Evolutionary conservation across 2,888 invertebrate species (phyloP), one percentile per base, ranked within the genome.

Genomic region (Vesta saturnalis): DNA sequence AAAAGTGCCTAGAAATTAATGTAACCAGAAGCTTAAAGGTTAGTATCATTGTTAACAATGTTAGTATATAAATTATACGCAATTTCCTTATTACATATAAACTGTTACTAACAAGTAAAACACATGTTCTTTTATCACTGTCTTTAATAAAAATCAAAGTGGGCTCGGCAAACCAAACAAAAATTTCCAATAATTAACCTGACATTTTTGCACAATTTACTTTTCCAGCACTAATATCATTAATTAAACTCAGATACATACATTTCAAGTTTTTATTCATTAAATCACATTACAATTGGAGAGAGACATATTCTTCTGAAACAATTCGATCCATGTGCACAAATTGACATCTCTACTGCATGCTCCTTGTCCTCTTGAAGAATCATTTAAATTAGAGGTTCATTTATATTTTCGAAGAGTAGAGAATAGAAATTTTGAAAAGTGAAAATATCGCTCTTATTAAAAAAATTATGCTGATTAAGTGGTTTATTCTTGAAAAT

Each of bases 351-450:
- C 57, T 3, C 8, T 19, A 16, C 2, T 67, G n/a, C 57, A 58
- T 12, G 57, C 67, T 1, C 49, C 49, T 43, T 58, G 21, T 12
- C 23, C 30, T 4, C 16, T 67, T 1, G 62, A 67, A 39, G 67
- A 67, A 52, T n/a, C 15, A 12, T 68, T 72, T n/a, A 64, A 67
- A 57, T 49, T 70, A 1, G 70, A 70, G 0, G 16, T 59, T 23
- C 16, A 70, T 4, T 14, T 70, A 3, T 61, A 60, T 52, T 72
- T 69, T 55, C 43, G 49, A 43, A 60, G 46, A 18, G 22, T 69
- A 21, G 52, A 57, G 1, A 3, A 1, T 62, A 1, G 54, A 67
- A 12, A 14, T 62, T 22, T 12, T 67, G n/a, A 56, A 62, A 58
- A 35, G 49, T 43, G 67, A 62, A 67, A 61, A 67, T 43, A 49